Base-by-base conservation (phyloP, 2,888 invertebrate genomes). In the Perizoma affinitatum region DNA sequence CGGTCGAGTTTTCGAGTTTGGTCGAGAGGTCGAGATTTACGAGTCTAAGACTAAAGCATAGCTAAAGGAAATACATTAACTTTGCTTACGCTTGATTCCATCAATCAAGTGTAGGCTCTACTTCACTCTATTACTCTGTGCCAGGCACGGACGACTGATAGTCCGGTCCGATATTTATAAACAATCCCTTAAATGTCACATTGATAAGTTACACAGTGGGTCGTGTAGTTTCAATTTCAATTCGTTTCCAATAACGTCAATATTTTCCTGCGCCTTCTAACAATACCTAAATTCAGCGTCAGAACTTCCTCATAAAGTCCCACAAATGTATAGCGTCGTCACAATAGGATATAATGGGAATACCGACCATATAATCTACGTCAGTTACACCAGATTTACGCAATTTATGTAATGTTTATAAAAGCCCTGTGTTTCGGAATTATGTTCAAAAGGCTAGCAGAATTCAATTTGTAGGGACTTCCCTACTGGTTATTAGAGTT, bases 91-190 rank as follows among this genome's bases (percentile, higher is more conserved):
- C 33, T 9, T 9, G 33, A 5, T 22, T 33, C 1, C 4, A 4
- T 34, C n/a, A 43, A n/a, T n/a, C n/a, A n/a, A n/a, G n/a, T n/a
- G n/a, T n/a, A 22, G 35, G 41, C 42, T 48, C 38, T 33, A 43
- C 8, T 9, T 41, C 9, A n/a, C 8, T 11, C 11, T 45, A 48
- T 41, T 42, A 53, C 46, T 57, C 56, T 35, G 54, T 38, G 33
- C 47, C 58, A 57, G 59, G 35, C 43, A 49, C 63, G 61, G 64
- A 60, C 59, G 54, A 57, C 58, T 58, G 60, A 58, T 61, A 52
- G 35, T 33, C n/a, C 34, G 36, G 10, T 7, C 6, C 22, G 22
- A 49, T 48, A 58, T 62, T 68, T 49, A 59, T 67, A 65, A 67
- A 67, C 61, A 63, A 53, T 55, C 61, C 62, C 60, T 63, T 61